These are phyloP conservation scores for Engraulis encrasicolus DNA, from an alignment of 2,113 vertebrate species.

Conservation along the genomic window DNA sequence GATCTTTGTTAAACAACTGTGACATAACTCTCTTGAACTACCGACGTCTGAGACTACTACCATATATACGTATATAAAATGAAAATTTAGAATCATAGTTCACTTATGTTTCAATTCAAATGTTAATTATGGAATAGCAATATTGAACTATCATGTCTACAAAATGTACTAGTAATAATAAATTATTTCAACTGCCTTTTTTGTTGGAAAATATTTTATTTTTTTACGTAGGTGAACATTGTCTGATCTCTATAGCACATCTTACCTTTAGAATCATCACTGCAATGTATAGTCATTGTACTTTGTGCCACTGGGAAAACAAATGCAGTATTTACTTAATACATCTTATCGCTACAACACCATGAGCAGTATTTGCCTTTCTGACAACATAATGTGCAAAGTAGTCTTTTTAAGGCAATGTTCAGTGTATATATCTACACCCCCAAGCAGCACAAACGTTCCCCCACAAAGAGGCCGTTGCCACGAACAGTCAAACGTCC, in stretches of 20 bases:
- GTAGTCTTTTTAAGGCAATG: neutral
- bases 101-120: neutral
- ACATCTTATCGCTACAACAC: neutral
- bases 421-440: neutral
- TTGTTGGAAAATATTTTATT: neutral
- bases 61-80: neutral
- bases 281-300: neutral
- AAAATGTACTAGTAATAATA: neutral
- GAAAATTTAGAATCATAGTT: neutral
- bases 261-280: neutral
- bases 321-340: neutral
- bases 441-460: too few species aligned
- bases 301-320: neutral
- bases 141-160: neutral
- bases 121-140: neutral
- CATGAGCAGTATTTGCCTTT: neutral
- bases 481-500: neutral
- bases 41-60: neutral
- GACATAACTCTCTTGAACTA: neutral
- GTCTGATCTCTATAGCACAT: neutral
- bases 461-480: neutral
- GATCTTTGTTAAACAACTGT: neutral
- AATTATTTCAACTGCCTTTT: neutral
- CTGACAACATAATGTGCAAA: neutral
- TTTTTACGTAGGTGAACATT: neutral